Evolutionary conservation across 2,797 vertebrate genomes (phyloP).

Genomic region (Catostomus latipinnis): DNA sequence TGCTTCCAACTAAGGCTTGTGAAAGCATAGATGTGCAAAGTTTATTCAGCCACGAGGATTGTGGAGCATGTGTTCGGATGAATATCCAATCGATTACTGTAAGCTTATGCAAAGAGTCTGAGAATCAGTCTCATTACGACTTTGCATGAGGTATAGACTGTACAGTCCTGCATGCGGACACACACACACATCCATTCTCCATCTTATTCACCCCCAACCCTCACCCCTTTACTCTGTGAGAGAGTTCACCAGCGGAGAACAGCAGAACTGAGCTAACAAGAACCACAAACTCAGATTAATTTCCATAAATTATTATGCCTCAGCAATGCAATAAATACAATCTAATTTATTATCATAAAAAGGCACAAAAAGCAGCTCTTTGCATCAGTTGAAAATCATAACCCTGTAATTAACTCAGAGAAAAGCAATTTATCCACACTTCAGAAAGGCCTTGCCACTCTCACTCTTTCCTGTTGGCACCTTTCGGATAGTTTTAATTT

Average conservation of each 20-base stretch:
- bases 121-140: constrained; percentile 30
- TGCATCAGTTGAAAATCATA: constrained; percentile 84
- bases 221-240: background rate
- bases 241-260: constrained; percentile 16
- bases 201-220: constrained; percentile 5
- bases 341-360: constrained; percentile 80
- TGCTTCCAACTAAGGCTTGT: constrained; percentile 11
- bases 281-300: constrained; percentile 65
- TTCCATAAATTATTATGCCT: constrained; percentile 87
- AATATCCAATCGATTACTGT: constrained; percentile 43
- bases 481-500: constrained; percentile 75
- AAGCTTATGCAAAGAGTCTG: constrained; percentile 45
- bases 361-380: constrained; percentile 73
- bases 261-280: constrained; percentile 44
- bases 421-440: constrained; percentile 80
- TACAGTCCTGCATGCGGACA: background rate
- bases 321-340: constrained; percentile 74
- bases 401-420: constrained; percentile 76
- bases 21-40: constrained; percentile 44
- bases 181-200: constrained; percentile 1
- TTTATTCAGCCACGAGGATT: constrained; percentile 40
- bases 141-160: constrained; percentile 3
- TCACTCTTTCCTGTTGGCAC: constrained; percentile 69
- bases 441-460: constrained; percentile 58
- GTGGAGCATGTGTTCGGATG: constrained; percentile 31